phyloP scores from a whole-genome alignment of 2,113 vertebrate species.

The Gasterosteus nipponicus region DNA sequence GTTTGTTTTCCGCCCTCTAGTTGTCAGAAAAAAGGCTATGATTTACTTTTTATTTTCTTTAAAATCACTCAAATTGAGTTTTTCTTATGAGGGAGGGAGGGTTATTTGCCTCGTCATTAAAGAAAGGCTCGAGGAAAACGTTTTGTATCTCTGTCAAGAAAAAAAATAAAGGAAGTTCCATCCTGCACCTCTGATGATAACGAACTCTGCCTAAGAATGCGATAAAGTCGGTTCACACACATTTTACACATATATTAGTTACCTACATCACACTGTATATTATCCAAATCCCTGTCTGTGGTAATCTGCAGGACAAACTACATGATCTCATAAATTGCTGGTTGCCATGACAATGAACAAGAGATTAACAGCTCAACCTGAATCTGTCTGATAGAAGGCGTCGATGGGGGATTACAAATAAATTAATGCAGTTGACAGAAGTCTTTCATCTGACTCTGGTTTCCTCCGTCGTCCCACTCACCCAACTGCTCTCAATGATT shows the following conservation, averaged over 20 bases:
- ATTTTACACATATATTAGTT: background rate
- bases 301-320: background rate
- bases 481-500: background rate
- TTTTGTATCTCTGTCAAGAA: background rate
- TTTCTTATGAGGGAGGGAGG: background rate
- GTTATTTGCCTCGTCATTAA: background rate
- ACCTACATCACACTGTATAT: background rate
- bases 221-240: background rate
- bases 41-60: background rate
- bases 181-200: background rate
- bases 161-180: background rate
- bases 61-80: background rate
- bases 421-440: constrained; percentile 10
- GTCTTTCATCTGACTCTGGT: background rate
- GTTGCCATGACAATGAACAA: constrained; percentile 13
- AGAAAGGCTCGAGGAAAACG: background rate
- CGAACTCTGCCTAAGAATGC: background rate
- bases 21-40: background rate
- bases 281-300: background rate
- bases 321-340: constrained; percentile 2
- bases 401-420: background rate
- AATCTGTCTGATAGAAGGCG: background rate
- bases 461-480: background rate
- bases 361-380: constrained; percentile 23
- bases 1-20: too few species aligned